A percentile compares a stretch with the other conserved stretches of the same genome.
Conservation (phyloP, 2,888 invertebrate species). For the Drosophila demipolita region DNA sequence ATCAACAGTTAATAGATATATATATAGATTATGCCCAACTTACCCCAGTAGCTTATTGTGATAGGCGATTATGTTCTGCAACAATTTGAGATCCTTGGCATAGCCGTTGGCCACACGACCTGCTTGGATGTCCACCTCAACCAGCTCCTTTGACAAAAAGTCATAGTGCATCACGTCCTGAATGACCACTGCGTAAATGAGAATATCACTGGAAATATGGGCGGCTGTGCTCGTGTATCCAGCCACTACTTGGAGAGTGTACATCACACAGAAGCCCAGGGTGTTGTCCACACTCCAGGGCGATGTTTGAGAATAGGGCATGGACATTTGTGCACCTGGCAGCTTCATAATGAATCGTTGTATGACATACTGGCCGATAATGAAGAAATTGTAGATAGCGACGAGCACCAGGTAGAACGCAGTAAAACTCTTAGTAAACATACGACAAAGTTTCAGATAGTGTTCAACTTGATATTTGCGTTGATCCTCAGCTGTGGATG, state of each 20-base stretch:
- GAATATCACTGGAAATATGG: slow-evolving; percentile 75
- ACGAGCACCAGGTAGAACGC: slow-evolving; percentile 74
- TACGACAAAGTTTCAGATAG: slow-evolving; percentile 45
- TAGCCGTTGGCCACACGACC: background rate
- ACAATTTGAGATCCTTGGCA: slow-evolving; percentile 19
- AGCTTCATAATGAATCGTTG: slow-evolving; percentile 31
- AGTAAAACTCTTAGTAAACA: slow-evolving; percentile 59
- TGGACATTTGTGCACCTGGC: slow-evolving; percentile 41
- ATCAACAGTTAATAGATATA: background rate
- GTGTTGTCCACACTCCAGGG: slow-evolving; percentile 69
- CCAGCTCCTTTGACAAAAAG: slow-evolving; percentile 52
- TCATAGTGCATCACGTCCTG: slow-evolving; percentile 83
- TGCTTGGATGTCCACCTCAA: slow-evolving; percentile 18
- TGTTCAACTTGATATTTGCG: slow-evolving; percentile 41
- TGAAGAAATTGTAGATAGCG: slow-evolving; percentile 72
- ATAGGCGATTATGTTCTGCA: slow-evolving; percentile 44
- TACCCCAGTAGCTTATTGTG: slow-evolving; percentile 53
- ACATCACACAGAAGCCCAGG: slow-evolving; percentile 64
- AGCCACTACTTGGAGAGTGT: slow-evolving; percentile 57
- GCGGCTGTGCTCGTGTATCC: slow-evolving; percentile 72
- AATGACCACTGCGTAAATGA: slow-evolving; percentile 73
- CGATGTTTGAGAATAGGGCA: slow-evolving; percentile 67
- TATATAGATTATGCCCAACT: background rate
- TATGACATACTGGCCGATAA: slow-evolving; percentile 53
- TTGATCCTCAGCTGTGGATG: slow-evolving; percentile 5